A percentile compares a stretch with the other conserved stretches of the same genome.
Conservation (phyloP, 2,888 invertebrate species). For the Eristalis arbustorum region DNA sequence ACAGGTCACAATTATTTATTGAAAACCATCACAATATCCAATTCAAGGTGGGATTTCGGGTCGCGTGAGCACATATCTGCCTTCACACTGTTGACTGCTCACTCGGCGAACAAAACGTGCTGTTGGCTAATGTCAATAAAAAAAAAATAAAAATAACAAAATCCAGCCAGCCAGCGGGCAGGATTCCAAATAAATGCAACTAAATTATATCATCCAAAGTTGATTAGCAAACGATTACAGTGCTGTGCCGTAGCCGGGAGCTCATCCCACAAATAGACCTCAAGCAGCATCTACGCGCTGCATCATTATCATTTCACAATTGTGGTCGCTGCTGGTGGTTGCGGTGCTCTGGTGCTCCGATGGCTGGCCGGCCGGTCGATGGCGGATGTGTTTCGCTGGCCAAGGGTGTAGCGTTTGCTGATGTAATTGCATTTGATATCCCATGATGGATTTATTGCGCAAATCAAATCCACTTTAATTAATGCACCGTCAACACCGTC, state of each 20-base stretch:
- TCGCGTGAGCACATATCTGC: background rate
- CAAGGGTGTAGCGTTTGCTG: background rate
- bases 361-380: background rate
- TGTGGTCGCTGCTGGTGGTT: slow-evolving; percentile 32
- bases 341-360: background rate
- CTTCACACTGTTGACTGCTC: background rate
- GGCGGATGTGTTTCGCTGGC: background rate
- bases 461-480: slow-evolving; percentile 72
- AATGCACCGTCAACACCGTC: slow-evolving; percentile 60
- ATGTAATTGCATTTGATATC: slow-evolving; percentile 64
- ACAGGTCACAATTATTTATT: background rate
- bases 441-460: slow-evolving; percentile 69
- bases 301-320: slow-evolving; percentile 51
- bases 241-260: background rate
- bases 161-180: background rate
- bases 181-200: slow-evolving; percentile 29
- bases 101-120: background rate
- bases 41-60: background rate
- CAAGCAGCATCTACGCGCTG: slow-evolving; percentile 34
- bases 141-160: background rate
- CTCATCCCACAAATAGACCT: slow-evolving; percentile 16
- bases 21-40: background rate
- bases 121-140: slow-evolving; percentile 17
- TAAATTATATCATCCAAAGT: slow-evolving; percentile 45
- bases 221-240: slow-evolving; percentile 47